Evolutionary conservation across 2,113 vertebrate species (phyloP).

Genomic region (Prionailurus viverrinus): DNA sequence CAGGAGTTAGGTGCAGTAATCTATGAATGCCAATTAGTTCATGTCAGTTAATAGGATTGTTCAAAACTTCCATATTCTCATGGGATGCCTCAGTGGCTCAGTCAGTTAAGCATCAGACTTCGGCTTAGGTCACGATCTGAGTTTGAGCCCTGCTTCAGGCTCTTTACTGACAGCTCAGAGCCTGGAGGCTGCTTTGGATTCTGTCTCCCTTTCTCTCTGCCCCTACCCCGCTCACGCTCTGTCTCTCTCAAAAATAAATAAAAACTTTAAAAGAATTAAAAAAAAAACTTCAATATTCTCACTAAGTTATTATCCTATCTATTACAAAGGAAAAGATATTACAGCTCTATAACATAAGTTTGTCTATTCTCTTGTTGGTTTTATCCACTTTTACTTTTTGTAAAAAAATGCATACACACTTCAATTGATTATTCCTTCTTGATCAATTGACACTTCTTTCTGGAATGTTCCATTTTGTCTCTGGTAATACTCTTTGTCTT

Average conservation of each 20-base stretch:
- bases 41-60: neutral
- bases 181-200: too few relatives aligned
- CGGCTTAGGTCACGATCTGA: too few relatives aligned
- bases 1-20: neutral
- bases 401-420: neutral
- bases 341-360: neutral
- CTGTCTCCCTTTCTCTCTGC: too few relatives aligned
- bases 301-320: neutral
- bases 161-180: too few relatives aligned
- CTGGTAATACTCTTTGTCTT: neutral
- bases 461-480: neutral
- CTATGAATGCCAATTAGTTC: neutral
- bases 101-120: too few relatives aligned
- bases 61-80: neutral
- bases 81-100: too few relatives aligned
- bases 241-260: too few relatives aligned
- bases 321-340: neutral
- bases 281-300: neutral
- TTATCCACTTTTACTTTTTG: neutral
- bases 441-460: neutral
- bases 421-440: neutral
- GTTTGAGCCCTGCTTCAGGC: too few relatives aligned
- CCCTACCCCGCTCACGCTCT: too few relatives aligned
- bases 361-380: neutral
- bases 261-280: too few relatives aligned